Evolutionary conservation across 2,888 invertebrate species (phyloP), one percentile per base, ranked within the genome.

Genomic region (Volucella bombylans): DNA sequence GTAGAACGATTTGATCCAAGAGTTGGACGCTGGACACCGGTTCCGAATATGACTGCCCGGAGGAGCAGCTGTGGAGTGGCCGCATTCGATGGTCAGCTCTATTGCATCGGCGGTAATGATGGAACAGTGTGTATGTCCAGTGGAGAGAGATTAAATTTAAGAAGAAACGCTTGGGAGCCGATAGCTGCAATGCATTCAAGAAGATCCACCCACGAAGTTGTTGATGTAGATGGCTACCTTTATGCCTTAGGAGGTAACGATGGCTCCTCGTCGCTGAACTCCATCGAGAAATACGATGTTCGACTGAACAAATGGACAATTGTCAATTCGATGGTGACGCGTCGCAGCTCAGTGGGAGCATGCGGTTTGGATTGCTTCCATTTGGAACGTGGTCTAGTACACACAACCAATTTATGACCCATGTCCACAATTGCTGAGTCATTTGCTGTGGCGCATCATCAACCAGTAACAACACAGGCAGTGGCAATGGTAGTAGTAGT

Each of bases 241-340:
- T 94, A 94, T 87, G 94, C 95, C 0, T 89, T 95, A 47, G 95
- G 95, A 38, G 95, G 95, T 38, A 95, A 95, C 87, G 95, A 95
- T 88, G 95, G 95, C 23, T 94, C 94, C 76, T 94, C 94, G 4
- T 95, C 94, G 82, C 91, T 95, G n/a, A 95, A 94, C 90, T 94
- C 95, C 0, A 94, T 95, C 38, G 95, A 95, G 89, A 92, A 94
- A 85, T 95, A 94, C 88, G 95, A 95, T 88, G 93, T 94, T 3
- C 93, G 93, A 55, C 90, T 92, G 38, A 95, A 95, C 89, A 94
- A 94, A 90, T 95, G 95, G 95, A 92, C 92, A 23, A 92, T 94
- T 67, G 93, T 95, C n/a, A 93, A 94, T 62, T 93, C 94, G 8
- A 95, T 95, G 95, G 91, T 92, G 8, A 93, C 93, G 6, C 90